Base-by-base conservation (phyloP, 2,113 vertebrate genomes). In the Pitta sordida region DNA sequence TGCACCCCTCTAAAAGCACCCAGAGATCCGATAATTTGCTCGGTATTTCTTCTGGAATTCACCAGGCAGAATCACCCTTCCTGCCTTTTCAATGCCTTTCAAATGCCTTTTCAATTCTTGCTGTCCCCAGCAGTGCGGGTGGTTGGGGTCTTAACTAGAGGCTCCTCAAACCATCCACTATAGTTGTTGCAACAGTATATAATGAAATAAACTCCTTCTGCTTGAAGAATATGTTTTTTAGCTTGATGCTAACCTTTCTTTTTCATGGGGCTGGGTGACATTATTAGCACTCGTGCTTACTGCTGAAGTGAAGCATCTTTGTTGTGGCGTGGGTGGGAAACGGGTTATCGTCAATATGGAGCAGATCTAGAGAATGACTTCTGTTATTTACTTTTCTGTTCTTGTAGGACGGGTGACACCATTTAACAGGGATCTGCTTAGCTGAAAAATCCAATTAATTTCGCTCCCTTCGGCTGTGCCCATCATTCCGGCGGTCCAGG, bases 271-370 rank as follows among this genome's bases (percentile, higher is more conserved):
- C 88, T 92, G 86, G 65, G 91, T 94, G 91, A 93, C 96, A 92
- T 94, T 90, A 90, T 92, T 93, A 88, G 80, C 80, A 82, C 83
- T 52, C 49, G 1, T 78, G 90, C 90, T 59, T 64, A 26, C 88
- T 94, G 96, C 88, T 64, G 86, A 90, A 91, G 92, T 63, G 90
- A 96, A 70, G 90, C 91, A 64, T 94, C 95, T 90, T 94, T 83
- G 80, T 71, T 78, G 86, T 9, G 23, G 76, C 15, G 95, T 92
- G 95, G 88, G 95, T 34, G 86, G 91, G 77, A 94, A 58, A 91
- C 37, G 74, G 94, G 86, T 90, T 91, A 84, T 60, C 39, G 7
- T 93, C 94, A 93, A 84, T 89, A 89, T 82, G 94, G 92, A 95
- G 74, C 91, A 68, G 73, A 78, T 56, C 88, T 82, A 69, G 70